phyloP scores from a whole-genome alignment of 2,888 invertebrate genomes.

The Synanthedon andrenaeformis region DNA sequence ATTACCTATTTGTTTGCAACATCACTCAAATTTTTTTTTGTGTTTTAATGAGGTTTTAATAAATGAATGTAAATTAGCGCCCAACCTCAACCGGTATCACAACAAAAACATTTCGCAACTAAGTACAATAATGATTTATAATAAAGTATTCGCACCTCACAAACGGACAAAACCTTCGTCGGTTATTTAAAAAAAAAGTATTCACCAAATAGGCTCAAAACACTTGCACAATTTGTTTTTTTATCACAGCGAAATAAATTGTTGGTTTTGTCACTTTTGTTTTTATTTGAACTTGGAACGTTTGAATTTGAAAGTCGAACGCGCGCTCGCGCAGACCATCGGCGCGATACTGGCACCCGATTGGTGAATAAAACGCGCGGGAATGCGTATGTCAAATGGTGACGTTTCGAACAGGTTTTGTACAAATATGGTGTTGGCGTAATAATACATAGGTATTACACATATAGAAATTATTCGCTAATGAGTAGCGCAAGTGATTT shows the following conservation, averaged over 20 bases:
- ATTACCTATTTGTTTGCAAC: background rate
- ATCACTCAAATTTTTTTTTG: background rate
- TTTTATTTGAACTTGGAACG: constrained; percentile 5
- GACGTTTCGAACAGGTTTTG: constrained; percentile 32
- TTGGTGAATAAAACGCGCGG: constrained; percentile 43
- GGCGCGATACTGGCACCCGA: constrained; percentile 41
- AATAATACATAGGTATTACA: constrained; percentile 13
- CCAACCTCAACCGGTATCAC: constrained; percentile 1
- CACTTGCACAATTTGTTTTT: background rate
- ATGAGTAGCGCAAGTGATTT: no score
- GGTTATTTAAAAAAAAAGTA: background rate
- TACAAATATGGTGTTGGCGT: constrained; percentile 18
- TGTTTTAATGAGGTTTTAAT: background rate
- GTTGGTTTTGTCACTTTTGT: constrained; percentile 1
- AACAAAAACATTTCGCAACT: constrained; percentile 38
- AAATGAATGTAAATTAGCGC: background rate
- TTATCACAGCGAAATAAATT: background rate
- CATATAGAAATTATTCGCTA: no score
- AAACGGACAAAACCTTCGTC: constrained; percentile 12
- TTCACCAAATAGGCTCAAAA: background rate
- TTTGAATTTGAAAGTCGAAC: constrained; percentile 19
- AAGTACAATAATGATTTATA: constrained; percentile 27
- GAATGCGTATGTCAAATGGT: constrained; percentile 36
- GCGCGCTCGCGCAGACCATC: constrained; percentile 32
- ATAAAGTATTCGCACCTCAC: constrained; percentile 22